phyloP scores from a whole-genome alignment of 1,140 invertebrate species.

The Xylocopa sonorina region DNA sequence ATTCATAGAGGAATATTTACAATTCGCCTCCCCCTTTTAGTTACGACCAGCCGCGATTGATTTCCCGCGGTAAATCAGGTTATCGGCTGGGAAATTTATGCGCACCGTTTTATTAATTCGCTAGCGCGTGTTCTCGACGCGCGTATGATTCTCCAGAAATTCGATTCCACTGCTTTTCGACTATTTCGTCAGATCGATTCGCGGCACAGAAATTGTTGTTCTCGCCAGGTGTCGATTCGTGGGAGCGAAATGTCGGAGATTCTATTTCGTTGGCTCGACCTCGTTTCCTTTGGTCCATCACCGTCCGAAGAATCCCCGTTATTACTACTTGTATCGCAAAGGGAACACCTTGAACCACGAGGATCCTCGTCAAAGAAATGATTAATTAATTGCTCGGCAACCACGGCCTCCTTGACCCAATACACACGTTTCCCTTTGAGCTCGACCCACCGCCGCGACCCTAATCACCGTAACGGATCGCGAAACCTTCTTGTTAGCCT shows the following conservation, averaged over 20 bases:
- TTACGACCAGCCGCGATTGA: not conserved
- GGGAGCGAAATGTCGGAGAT: not conserved
- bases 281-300: not conserved
- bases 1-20: too few species aligned
- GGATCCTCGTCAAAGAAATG: constrained; percentile 46
- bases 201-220: too few species aligned
- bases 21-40: not conserved
- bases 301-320: constrained; percentile 8
- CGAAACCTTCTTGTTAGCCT: not conserved
- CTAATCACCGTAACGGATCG: constrained; percentile 5
- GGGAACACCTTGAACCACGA: constrained; percentile 28
- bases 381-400: constrained; percentile 48
- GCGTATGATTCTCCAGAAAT: too few species aligned
- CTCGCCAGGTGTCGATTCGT: too few species aligned
- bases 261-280: constrained; percentile 17
- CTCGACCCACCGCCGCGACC: not conserved
- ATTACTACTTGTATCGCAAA: constrained; percentile 47
- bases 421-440: constrained; percentile 27
- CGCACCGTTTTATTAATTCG: not conserved
- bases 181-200: too few species aligned
- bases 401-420: constrained; percentile 32
- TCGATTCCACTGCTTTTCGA: too few species aligned
- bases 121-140: too few species aligned
- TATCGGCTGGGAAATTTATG: not conserved
- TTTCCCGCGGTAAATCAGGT: not conserved